A percentile compares a stretch with the other conserved stretches of the same genome.
Evolutionary conservation across 2,888 invertebrate species (phyloP).

Genomic region (Bugulina stolonifera): DNA sequence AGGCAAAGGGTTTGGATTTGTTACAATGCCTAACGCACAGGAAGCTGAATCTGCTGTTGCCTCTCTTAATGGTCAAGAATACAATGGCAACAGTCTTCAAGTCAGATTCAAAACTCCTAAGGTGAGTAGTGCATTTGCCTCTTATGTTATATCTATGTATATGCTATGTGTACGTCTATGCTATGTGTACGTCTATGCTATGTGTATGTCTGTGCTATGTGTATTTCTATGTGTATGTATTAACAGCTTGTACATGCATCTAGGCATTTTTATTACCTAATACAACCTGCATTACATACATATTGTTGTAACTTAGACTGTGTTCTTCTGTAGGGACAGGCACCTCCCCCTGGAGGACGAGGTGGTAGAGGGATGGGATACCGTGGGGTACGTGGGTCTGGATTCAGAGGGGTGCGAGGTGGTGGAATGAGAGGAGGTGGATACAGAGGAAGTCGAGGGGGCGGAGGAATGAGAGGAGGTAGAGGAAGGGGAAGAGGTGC

Average conservation of each 20-base stretch:
- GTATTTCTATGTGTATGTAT: too few species aligned
- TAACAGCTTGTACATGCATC: too few species aligned
- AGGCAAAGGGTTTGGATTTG: constrained; percentile 26
- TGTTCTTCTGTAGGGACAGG: neutral
- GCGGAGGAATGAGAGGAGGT: neutral
- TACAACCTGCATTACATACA: too few species aligned
- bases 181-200: too few species aligned
- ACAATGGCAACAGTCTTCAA: constrained; percentile 25
- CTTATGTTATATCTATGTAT: too few species aligned
- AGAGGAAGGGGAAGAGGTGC: constrained; percentile 7
- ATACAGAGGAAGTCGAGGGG: constrained; percentile 10
- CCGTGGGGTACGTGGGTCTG: neutral
- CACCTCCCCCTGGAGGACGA: neutral
- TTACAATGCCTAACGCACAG: constrained; percentile 18
- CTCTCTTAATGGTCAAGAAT: constrained; percentile 10
- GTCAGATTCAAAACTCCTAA: constrained; percentile 21
- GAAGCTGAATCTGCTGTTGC: constrained; percentile 16
- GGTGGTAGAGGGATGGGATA: neutral
- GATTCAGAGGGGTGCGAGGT: constrained; percentile 4
- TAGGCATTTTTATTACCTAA: too few species aligned
- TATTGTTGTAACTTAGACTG: neutral
- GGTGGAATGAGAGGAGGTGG: constrained; percentile 11
- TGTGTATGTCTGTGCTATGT: too few species aligned
- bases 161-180: too few species aligned
- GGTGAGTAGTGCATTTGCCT: neutral